These are phyloP conservation scores for Darevskia nairensis DNA, from an alignment of 2,797 vertebrate species.

Conservation along the genomic window DNA sequence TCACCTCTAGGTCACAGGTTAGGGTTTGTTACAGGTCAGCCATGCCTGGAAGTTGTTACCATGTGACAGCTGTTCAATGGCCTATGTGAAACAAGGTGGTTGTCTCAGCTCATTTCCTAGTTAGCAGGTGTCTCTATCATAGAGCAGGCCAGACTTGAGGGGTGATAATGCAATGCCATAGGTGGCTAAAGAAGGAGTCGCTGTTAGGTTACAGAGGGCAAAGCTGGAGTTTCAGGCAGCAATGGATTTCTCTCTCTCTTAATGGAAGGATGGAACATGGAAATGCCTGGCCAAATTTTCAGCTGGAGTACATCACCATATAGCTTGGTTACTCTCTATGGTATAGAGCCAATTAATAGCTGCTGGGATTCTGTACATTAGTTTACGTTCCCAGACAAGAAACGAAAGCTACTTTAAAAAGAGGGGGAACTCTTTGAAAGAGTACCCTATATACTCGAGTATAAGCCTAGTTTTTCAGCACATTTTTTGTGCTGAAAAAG, in stretches of 20 bases:
- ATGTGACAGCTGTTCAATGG: conserved; percentile 67
- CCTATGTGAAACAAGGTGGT: conserved; percentile 59
- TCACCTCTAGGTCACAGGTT: conserved; percentile 70
- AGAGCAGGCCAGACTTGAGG: conserved; percentile 54
- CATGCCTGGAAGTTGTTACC: conserved; percentile 63
- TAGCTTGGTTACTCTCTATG: conserved; percentile 39
- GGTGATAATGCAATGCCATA: conserved; percentile 45
- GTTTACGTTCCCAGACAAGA: conserved; percentile 33
- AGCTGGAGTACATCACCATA: conserved; percentile 43
- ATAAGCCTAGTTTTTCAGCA: no score
- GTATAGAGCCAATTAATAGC: conserved; percentile 41
- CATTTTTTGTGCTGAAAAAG: no score
- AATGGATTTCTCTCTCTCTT: conserved; percentile 1
- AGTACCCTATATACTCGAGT: no score
- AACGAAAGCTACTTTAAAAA: conserved; percentile 10
- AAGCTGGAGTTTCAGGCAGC: conserved; percentile 1
- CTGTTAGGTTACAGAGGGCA: conserved; percentile 1
- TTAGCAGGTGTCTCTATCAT: conserved; percentile 68
- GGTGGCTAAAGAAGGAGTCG: conserved; percentile 30
- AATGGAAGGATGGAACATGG: conserved; percentile 9
- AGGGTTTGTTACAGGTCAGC: conserved; percentile 71
- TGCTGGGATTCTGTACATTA: conserved; percentile 44
- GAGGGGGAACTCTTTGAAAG: background rate
- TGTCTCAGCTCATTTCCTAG: conserved; percentile 61
- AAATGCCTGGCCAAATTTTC: conserved; percentile 43